Percentiles rank a stretch among this genome's conserved stretches.
These are phyloP conservation scores for Melanerpes formicivorus DNA, from an alignment of 2,113 vertebrate genomes.

Conservation along the genomic window DNA sequence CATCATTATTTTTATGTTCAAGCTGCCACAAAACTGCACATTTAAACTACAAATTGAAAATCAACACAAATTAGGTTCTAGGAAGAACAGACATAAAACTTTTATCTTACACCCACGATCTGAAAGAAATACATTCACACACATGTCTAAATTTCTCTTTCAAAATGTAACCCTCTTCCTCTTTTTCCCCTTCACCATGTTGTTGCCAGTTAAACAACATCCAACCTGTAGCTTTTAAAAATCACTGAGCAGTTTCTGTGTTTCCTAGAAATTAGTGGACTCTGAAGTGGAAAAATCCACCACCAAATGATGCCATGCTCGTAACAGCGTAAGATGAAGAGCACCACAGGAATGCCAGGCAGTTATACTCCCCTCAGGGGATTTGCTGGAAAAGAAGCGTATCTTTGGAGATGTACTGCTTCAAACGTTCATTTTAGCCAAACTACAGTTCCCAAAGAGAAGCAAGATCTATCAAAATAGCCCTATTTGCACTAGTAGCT, in stretches of 20 bases:
- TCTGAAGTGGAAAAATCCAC: neutral
- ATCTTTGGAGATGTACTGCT: neutral
- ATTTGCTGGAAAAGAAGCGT: neutral
- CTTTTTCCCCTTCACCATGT: neutral
- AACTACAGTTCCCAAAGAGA: neutral
- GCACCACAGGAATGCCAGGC: neutral
- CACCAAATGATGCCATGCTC: neutral
- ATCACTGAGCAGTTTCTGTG: neutral
- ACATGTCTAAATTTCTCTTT: neutral
- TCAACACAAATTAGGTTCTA: neutral
- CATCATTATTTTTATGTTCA: neutral
- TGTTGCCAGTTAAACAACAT: neutral
- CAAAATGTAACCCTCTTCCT: neutral
- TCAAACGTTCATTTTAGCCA: neutral
- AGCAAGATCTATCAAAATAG: neutral
- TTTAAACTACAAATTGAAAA: neutral
- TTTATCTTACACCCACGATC: fast-evolving
- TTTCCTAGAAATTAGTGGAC: neutral
- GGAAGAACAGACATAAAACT: neutral
- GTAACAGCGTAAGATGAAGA: fast-evolving
- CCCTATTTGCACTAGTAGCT: neutral
- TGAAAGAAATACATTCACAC: neutral
- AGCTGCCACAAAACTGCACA: neutral
- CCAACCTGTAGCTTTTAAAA: neutral
- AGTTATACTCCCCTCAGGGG: too few relatives aligned